Base-by-base conservation (phyloP, 2,888 invertebrate genomes). In the Catocala fraxini region DNA sequence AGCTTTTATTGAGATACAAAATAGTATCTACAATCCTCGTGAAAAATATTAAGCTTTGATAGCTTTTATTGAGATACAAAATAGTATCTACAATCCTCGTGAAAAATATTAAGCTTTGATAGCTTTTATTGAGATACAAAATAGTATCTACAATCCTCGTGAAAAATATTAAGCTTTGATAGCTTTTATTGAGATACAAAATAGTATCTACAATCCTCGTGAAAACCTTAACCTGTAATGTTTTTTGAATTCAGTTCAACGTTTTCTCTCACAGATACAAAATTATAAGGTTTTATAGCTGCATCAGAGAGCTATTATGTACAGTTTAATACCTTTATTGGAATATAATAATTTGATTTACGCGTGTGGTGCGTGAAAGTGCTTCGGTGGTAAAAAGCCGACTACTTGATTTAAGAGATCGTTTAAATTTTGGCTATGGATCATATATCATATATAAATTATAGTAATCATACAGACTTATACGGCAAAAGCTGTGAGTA, bases 1-100 rank as follows among this genome's bases (percentile, higher is more conserved):
- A 78, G 80, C 75, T 80, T 79, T 73, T 77, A 79, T 73, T 72
- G 73, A 13, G 51, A 56, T 55, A 71, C 72, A 65, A 68, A 81
- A 79, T 70, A 65, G 65, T 75, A 84, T 84, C 84, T 83, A 85
- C 82, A 51, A 62, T 68, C 70, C 62, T 68, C 64, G 65, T 72
- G 70, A 76, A 81, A 67, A 78, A n/a, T n/a, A n/a, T n/a, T n/a
- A n/a, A n/a, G n/a, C n/a, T 25, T 25, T 25, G 25, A 25, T 3
- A 78, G 80, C 75, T 80, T 79, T 73, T 77, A 79, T 73, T 72
- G 73, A 13, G 51, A 56, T 55, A 71, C 72, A 65, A 68, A 81
- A 79, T 70, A 65, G 65, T 75, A 84, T 84, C 84, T 83, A 85
- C 82, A 51, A 62, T 68, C 70, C 62, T 68, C 64, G 65, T 72